Percentiles rank a stretch among this genome's conserved stretches.
Conservation (phyloP, 2,888 invertebrate species). For the Biston betularia region DNA sequence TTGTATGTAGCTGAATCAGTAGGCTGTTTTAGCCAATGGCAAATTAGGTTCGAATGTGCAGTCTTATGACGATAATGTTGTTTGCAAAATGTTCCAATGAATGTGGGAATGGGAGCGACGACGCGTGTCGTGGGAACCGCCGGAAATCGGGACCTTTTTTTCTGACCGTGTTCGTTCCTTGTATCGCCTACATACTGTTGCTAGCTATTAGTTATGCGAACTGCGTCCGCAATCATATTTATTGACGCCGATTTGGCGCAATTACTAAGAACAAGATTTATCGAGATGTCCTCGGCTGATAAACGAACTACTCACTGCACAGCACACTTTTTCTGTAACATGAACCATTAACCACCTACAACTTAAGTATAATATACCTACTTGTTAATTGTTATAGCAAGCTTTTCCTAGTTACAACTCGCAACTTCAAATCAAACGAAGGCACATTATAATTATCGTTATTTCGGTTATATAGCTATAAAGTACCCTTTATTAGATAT, state of each 20-base stretch:
- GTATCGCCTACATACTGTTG: slow-evolving; percentile 51
- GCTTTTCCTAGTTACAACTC: too few relatives aligned
- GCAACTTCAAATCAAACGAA: too few relatives aligned
- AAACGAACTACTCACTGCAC: slow-evolving; percentile 23
- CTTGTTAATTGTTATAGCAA: neutral
- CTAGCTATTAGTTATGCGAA: slow-evolving; percentile 57
- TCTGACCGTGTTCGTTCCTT: slow-evolving; percentile 45
- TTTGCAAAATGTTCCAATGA: slow-evolving; percentile 65
- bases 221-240: slow-evolving; percentile 54
- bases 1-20: slow-evolving; percentile 51
- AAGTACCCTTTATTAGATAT: too few relatives aligned
- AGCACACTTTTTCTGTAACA: slow-evolving; percentile 16
- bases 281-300: slow-evolving; percentile 38
- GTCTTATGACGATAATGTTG: slow-evolving; percentile 67
- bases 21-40: slow-evolving; percentile 66
- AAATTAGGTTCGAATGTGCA: slow-evolving; percentile 71
- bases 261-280: slow-evolving; percentile 40
- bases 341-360: neutral
- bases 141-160: slow-evolving; percentile 73
- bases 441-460: too few relatives aligned
- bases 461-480: too few relatives aligned
- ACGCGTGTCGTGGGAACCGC: slow-evolving; percentile 70
- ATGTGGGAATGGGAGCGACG: slow-evolving; percentile 78
- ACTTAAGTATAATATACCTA: neutral
- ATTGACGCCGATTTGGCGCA: slow-evolving; percentile 39